Base-by-base conservation (phyloP, 2,888 invertebrate genomes). In the Anticlea derivata region DNA sequence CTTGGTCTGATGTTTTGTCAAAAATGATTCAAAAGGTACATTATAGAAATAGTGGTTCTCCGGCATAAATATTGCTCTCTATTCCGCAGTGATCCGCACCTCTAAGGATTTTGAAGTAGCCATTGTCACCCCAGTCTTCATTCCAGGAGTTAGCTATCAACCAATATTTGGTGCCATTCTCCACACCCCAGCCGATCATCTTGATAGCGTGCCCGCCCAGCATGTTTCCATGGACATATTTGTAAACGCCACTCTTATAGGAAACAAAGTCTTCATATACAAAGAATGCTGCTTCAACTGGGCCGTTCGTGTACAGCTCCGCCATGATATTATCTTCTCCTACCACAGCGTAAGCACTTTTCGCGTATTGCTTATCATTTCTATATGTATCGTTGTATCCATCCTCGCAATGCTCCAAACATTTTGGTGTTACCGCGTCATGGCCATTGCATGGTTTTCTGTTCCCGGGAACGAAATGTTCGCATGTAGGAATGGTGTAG, bases 101-200 rank as follows among this genome's bases (percentile, higher is more conserved):
- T 50, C 97, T 93, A 11, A 95, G 84, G 58, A 98, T 97, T 83
- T 96, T 97, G 91, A 98, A 97, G 84, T 92, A 96, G 2, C 97
- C 97, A 73, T 94, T 92, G 75, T 96, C 94, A 59, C 98, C 98
- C 97, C 98, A 98, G 78, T 97, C 97, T 0, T 92, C 91, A 86
- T 98, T 98, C 98, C 98, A 98, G 0, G 96, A 97, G 90, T 98
- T 98, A 40, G 96, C 97, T 63, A 97, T 93, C 11, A 96, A 92
- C 98, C 98, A 98, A 81, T 97, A 98, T 33, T 95, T 95, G 38
- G 92, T 92, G 6, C 92, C 93, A 34, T 93, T 92, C 59, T 96
- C 95, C 0, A 93, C 93, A 27, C 98, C 98, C 96, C 97, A 98
- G 7, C 98, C 97, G 37, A 97, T 78, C 38, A 98, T 94, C 73